Conservation (phyloP, 2,888 invertebrate genomes). For the Polymixis flavicincta region DNA sequence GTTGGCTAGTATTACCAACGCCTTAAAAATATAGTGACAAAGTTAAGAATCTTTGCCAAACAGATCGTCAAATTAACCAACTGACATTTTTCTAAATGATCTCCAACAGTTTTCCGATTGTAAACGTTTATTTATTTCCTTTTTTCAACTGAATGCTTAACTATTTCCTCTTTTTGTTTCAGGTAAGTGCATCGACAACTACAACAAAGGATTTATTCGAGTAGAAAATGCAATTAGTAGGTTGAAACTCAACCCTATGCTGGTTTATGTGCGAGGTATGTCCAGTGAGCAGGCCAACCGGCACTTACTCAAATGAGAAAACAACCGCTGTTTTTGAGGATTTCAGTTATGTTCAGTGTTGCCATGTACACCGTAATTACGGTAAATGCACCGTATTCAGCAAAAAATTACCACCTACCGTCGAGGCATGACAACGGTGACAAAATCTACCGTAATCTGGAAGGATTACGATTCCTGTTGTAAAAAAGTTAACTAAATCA, state of each 20-base stretch:
- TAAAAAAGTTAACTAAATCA: too few species aligned
- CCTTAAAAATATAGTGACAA: constrained; percentile 17
- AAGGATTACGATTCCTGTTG: too few species aligned
- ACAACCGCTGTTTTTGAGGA: constrained; percentile 66
- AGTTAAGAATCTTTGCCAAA: constrained; percentile 13
- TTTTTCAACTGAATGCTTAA: constrained; percentile 3
- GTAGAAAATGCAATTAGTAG: constrained; percentile 46
- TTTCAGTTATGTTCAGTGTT: constrained; percentile 62
- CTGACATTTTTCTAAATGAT: constrained; percentile 7
- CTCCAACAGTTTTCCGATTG: background rate
- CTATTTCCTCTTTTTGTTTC: constrained; percentile 60
- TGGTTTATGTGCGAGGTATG: constrained; percentile 45
- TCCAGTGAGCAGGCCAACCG: constrained; percentile 47
- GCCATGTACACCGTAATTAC: too few species aligned
- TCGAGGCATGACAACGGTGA: too few species aligned
- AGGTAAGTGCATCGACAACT: constrained; percentile 64
- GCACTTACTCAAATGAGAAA: constrained; percentile 65
- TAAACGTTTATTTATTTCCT: background rate
- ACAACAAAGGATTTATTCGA: constrained; percentile 38
- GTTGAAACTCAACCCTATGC: constrained; percentile 53
- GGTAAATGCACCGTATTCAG: too few species aligned
- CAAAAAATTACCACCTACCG: too few species aligned
- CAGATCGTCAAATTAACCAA: background rate
- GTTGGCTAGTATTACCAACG: background rate
- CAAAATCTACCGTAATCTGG: too few species aligned